These are phyloP conservation scores for Pseudochromis fuscus DNA, from an alignment of 2,797 vertebrate genomes.

Conservation along the genomic window DNA sequence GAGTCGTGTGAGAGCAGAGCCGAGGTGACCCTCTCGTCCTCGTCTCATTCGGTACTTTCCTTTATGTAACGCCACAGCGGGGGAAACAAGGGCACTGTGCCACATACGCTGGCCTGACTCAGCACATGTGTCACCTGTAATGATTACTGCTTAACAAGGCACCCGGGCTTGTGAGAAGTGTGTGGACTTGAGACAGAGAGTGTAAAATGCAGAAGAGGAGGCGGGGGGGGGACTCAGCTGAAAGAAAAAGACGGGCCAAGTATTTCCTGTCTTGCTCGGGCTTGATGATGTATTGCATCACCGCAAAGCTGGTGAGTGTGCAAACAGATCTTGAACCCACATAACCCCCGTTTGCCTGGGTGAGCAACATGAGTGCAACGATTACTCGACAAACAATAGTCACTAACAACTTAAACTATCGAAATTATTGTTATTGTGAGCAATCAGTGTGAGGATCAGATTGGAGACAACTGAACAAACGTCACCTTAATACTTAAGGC, in stretches of 20 bases:
- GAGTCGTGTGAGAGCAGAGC: constrained; percentile 25
- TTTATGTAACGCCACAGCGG: constrained; percentile 55
- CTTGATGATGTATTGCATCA: constrained; percentile 65
- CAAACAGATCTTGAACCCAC: constrained; percentile 34
- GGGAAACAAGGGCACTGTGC: constrained; percentile 76
- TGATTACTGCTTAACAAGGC: constrained; percentile 38
- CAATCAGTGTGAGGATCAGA: constrained; percentile 11
- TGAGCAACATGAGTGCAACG: too few species aligned
- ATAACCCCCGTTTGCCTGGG: constrained; percentile 26
- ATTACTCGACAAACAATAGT: too few species aligned
- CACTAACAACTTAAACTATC: too few species aligned
- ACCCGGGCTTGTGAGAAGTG: constrained; percentile 1
- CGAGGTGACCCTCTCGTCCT: constrained; percentile 55
- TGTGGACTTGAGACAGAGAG: constrained; percentile 21
- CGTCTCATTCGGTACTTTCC: constrained; percentile 40
- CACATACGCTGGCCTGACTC: constrained; percentile 64
- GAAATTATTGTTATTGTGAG: too few species aligned
- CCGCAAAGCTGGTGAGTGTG: constrained; percentile 31
- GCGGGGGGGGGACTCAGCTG: constrained; percentile 8
- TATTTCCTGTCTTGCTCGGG: constrained; percentile 59
- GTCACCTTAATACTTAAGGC: constrained; percentile 8
- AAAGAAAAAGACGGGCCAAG: constrained; percentile 32
- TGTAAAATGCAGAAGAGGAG: not conserved
- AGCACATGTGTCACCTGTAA: constrained; percentile 61
- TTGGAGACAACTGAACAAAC: not conserved